Evolutionary conservation across 2,797 vertebrate species (phyloP).

Genomic region (Gymnoscopelus braueri): DNA sequence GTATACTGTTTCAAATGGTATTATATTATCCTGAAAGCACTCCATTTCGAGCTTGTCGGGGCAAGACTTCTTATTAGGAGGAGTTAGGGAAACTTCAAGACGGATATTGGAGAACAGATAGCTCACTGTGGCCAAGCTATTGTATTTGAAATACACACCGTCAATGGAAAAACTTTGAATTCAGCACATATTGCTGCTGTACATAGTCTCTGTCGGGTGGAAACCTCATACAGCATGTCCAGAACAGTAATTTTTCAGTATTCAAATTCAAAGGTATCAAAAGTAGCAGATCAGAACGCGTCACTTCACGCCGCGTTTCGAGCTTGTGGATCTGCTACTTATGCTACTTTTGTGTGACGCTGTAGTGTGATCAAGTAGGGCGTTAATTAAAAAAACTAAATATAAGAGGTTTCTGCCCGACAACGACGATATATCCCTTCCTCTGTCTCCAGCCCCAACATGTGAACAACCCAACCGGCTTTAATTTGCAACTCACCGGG

Average conservation of each 20-base stretch:
- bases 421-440: too few relatives aligned
- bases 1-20: not conserved
- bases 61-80: conserved; percentile 27
- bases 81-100: conserved; percentile 26
- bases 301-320: too few relatives aligned
- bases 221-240: too few relatives aligned
- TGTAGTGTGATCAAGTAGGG: too few relatives aligned
- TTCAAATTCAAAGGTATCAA: too few relatives aligned
- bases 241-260: too few relatives aligned
- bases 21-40: conserved; percentile 39
- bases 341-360: too few relatives aligned
- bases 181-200: not conserved
- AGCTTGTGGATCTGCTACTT: too few relatives aligned
- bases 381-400: too few relatives aligned
- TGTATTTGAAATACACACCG: conserved; percentile 5
- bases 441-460: conserved; percentile 33
- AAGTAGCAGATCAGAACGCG: too few relatives aligned
- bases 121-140: not conserved
- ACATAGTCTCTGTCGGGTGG: too few relatives aligned
- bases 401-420: too few relatives aligned
- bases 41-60: conserved; percentile 11
- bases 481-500: conserved; percentile 43
- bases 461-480: conserved; percentile 29
- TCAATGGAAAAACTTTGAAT: not conserved
- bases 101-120: conserved; percentile 6